Percentiles rank a stretch among this genome's conserved stretches.
Evolutionary conservation across 2,797 vertebrate genomes (phyloP).

Genomic region (Morus bassanus): DNA sequence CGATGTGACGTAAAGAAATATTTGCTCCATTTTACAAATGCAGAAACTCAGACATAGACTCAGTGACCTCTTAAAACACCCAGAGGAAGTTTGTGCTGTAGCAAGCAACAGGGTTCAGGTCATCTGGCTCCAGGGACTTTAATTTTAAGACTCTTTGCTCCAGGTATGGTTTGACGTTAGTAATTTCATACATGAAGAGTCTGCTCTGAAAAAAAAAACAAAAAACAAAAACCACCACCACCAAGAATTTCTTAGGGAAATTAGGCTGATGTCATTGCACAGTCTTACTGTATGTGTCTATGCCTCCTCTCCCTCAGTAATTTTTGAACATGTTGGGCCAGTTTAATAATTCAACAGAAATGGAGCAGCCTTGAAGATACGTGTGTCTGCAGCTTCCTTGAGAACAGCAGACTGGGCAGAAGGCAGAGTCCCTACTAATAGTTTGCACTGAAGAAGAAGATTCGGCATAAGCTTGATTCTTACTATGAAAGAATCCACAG

Average conservation of each 20-base stretch:
- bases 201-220: neutral
- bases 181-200: neutral
- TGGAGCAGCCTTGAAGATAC: neutral
- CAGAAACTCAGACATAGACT: neutral
- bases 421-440: neutral
- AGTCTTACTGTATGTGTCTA: neutral
- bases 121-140: neutral
- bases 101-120: neutral
- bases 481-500: neutral
- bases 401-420: neutral
- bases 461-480: neutral
- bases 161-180: neutral
- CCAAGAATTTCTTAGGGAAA: neutral
- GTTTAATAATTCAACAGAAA: neutral
- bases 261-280: neutral
- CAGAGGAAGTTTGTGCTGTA: neutral
- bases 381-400: neutral
- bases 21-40: neutral
- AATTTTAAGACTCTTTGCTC: neutral
- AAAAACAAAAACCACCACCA: neutral
- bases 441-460: neutral
- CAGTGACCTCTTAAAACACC: neutral
- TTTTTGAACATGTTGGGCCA: neutral
- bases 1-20: neutral
- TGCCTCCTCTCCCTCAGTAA: neutral